phyloP scores from a whole-genome alignment of 2,888 invertebrate genomes.

The Orgyia antiqua region DNA sequence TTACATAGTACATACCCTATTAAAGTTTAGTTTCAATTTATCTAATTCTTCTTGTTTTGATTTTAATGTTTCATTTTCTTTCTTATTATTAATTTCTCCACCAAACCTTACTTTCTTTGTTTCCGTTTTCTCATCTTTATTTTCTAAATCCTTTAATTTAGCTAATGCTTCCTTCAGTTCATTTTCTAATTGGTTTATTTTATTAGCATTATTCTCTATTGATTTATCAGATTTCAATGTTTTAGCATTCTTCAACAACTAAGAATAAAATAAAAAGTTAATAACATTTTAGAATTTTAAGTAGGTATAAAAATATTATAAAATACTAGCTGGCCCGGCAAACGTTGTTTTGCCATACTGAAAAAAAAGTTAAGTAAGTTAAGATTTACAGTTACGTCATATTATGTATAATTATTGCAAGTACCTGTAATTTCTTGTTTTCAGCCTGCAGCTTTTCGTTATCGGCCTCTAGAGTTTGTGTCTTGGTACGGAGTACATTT shows the following conservation, averaged over 20 bases:
- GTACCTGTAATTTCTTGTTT: slow-evolving; percentile 83
- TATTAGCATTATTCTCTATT: slow-evolving; percentile 77
- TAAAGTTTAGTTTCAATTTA: slow-evolving; percentile 74
- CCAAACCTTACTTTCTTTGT: slow-evolving; percentile 68
- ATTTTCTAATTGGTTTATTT: slow-evolving; percentile 79
- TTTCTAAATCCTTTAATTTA: slow-evolving; percentile 78
- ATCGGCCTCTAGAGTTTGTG: slow-evolving; percentile 83
- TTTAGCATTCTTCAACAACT: slow-evolving; percentile 77
- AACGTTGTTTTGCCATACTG: no score
- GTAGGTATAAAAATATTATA: no score
- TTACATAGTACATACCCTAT: slow-evolving; percentile 42
- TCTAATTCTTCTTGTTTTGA: slow-evolving; percentile 71
- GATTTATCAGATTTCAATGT: slow-evolving; percentile 73
- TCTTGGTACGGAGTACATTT: slow-evolving; percentile 81
- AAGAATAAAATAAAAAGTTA: slow-evolving; percentile 18
- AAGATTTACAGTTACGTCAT: no score
- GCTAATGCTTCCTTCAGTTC: slow-evolving; percentile 79
- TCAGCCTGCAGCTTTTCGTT: slow-evolving; percentile 86
- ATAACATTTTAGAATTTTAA: no score
- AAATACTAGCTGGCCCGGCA: no score
- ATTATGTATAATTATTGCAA: no score
- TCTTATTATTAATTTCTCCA: slow-evolving; percentile 52
- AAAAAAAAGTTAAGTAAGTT: no score
- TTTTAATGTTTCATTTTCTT: slow-evolving; percentile 63
- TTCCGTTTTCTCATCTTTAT: slow-evolving; percentile 69